Evolutionary conservation across 2,888 invertebrate genomes (phyloP), one percentile per base, ranked within the genome.

Genomic region (Eubasilissa splendida): DNA sequence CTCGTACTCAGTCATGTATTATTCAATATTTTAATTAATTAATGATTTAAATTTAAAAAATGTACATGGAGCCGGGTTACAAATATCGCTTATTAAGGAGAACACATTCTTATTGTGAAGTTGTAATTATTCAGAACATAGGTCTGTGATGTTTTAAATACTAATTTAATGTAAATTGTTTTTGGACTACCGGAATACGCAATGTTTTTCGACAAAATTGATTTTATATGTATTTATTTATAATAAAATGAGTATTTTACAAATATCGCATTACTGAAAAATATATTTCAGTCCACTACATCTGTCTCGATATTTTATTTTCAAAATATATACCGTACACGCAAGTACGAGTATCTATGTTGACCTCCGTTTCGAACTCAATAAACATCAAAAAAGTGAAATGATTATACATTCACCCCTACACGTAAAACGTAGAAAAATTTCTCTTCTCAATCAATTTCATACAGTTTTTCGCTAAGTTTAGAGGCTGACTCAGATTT

Each of bases 361-460:
- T 42, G 42, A 42, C 42, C 42, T 58, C 58, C 4, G 58, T n/a
- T 5, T 42, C 3, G 58, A 58, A n/a, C 58, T 50, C n/a, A 12
- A 50, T 50, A 52, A 50, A 68, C 14, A 50, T 68, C 42, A 12
- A 68, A 42, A 10, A n/a, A n/a, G 50, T 31, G 14, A 52, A n/a
- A 52, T 68, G 58, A 58, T 58, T n/a, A 12, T 50, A 68, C 68
- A 50, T 52, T n/a, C 66, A 9, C 42, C 50, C 50, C 52, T 33
- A 33, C 42, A 42, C 63, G 63, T 63, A 63, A 68, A 33, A 68
- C 68, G 68, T 52, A 7, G 12, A 50, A 33, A 50, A 68, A n/a
- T 58, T 58, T 52, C 68, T 68, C 42, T 68, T 68, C 68, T 68
- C 50, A 68, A 68, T 68, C 74, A 74, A 74, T 74, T 74, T 74